A percentile compares a stretch with the other conserved stretches of the same genome.
phyloP scores from a whole-genome alignment of 64 coral and sea anemone species.

The Platygyra sinensis region DNA sequence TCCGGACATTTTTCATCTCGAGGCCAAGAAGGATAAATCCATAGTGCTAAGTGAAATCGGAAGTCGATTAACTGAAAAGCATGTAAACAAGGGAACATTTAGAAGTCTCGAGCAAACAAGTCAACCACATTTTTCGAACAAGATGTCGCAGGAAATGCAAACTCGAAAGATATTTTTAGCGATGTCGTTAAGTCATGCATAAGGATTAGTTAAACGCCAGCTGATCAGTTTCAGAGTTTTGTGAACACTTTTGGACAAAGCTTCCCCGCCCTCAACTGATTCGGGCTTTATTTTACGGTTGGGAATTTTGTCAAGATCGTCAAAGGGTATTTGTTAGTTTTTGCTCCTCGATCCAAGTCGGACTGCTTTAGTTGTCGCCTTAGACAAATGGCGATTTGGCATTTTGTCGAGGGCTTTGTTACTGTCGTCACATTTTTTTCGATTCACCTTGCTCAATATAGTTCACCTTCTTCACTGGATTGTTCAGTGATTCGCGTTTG shows the following conservation, averaged over 20 bases:
- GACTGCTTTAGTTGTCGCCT: background rate
- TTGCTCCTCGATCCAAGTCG: background rate
- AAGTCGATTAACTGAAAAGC: constrained; percentile 61
- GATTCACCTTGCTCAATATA: constrained; percentile 51
- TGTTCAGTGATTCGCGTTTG: constrained; percentile 15
- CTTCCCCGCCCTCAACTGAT: constrained; percentile 14
- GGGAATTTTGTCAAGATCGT: background rate
- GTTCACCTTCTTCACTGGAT: constrained; percentile 13
- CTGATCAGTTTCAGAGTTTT: constrained; percentile 1
- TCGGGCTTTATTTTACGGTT: background rate
- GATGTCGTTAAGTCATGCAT: background rate
- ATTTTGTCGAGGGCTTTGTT: background rate
- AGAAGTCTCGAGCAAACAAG: constrained; percentile 45
- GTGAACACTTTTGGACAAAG: constrained; percentile 3
- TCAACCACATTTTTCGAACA: constrained; percentile 33
- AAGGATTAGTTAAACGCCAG: background rate
- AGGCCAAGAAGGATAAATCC: constrained; percentile 13
- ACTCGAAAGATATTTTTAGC: constrained; percentile 3
- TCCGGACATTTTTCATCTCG: constrained; percentile 1
- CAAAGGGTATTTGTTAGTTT: background rate
- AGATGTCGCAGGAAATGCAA: background rate
- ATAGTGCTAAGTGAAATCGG: constrained; percentile 79
- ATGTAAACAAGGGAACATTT: constrained; percentile 48
- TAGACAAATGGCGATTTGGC: constrained; percentile 24
- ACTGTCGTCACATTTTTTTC: background rate